Base-by-base conservation (phyloP, 2,888 invertebrate genomes). In the Drosophila histrio region DNA sequence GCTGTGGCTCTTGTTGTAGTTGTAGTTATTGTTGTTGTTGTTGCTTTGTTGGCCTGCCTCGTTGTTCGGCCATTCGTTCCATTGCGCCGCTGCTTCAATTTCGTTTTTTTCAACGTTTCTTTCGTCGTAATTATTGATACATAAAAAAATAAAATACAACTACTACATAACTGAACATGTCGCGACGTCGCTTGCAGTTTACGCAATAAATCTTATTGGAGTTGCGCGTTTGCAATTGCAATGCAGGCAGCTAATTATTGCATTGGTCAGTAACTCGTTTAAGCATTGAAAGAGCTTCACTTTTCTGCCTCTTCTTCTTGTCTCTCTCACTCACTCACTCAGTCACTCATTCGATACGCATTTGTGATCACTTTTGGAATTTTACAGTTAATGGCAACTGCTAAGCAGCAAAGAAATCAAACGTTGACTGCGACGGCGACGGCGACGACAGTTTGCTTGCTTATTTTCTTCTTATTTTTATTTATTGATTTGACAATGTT, bases 91-190 rank as follows among this genome's bases (percentile, higher is more conserved):
- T 74, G 69, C 64, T 75, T 79, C 77, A 70, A 70, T 77, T 77
- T 77, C 63, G 73, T 73, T 77, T 28, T 39, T 3, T 15, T 66
- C 56, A 76, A 63, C 76, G 74, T 74, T 74, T 41, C 50, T 66
- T 62, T 70, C 66, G 74, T 65, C 81, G 84, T 84, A 81, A 81
- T 81, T 81, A 81, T 84, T 81, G 84, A 84, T 84, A 81, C 81
- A 81, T 76, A 77, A 64, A 77, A 72, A 71, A 66, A 65, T 73
- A 62, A 58, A 59, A 61, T 41, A 49, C n/a, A n/a, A n/a, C n/a
- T 22, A 68, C 54, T 47, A 58, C 49, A 52, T 26, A 72, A 57
- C 64, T 69, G 50, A 74, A 56, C 64, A 74, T 62, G 70, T 57
- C 64, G 54, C 36, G 26, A 26, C 38, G 19, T 41, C 47, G 24